Evolutionary conservation across 2,797 vertebrate species (phyloP).

Genomic region (Meda fulgida): DNA sequence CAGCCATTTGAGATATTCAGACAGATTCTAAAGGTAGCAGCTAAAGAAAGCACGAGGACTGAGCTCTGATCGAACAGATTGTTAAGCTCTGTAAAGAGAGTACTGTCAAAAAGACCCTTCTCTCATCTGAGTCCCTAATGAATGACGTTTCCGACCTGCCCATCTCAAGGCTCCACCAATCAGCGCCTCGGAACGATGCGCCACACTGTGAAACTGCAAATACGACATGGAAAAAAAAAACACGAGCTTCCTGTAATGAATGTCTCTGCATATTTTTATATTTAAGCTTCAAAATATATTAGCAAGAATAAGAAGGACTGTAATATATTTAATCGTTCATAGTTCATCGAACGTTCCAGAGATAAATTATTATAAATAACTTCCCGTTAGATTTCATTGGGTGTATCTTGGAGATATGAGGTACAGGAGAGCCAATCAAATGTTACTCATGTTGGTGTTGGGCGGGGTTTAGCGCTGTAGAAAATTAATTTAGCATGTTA

Average conservation of each 20-base stretch:
- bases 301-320: not conserved
- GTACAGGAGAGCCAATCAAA: slow-evolving; percentile 18
- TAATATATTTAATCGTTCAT: not conserved
- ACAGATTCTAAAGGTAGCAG: not conserved
- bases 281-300: not conserved
- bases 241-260: not conserved
- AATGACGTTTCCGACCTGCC: slow-evolving; percentile 24
- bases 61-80: not conserved
- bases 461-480: not conserved
- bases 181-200: not conserved
- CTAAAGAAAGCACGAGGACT: not conserved
- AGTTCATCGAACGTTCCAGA: not conserved
- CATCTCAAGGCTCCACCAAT: slow-evolving; percentile 25
- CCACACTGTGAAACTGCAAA: slow-evolving; percentile 12
- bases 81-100: not conserved
- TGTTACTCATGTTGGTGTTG: not conserved
- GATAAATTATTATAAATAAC: slow-evolving; percentile 5
- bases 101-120: slow-evolving; percentile 15
- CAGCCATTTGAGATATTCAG: slow-evolving; percentile 78
- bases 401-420: not conserved
- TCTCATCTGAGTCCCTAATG: slow-evolving; percentile 14
- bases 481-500: no score
- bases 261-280: not conserved
- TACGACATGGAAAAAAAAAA: slow-evolving; percentile 12
- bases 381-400: slow-evolving; percentile 17